Base-by-base conservation (phyloP, 2,888 invertebrate species). In the Epinotia bilunana region DNA sequence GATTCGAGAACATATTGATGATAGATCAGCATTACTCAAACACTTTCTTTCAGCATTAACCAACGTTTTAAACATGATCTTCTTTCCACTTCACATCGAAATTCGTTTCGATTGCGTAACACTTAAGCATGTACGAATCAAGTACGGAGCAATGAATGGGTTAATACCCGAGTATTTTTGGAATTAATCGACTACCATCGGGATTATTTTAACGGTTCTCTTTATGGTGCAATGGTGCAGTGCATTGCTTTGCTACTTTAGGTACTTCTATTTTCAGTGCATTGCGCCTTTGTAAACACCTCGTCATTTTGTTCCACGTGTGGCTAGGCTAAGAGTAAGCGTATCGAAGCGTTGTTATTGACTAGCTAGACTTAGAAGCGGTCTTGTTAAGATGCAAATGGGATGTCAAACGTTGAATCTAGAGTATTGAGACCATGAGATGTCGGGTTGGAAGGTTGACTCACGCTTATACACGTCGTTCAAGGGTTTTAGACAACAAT, bases 231-330 rank as follows among this genome's bases (percentile, higher is more conserved):
- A 71, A 67, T 73, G 61, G 62, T 57, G 43, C 46, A 43, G 65
- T 65, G 49, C 43, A 57, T 46, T 12, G 18, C 18, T 57, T 64
- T 74, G 60, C 72, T 68, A 72, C 39, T 39, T 74, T 64, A 53
- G 69, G 39, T 39, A 39, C 67, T 68, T 71, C 73, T 77, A 77
- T 77, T 76, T 76, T 77, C 57, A 57, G 72, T 58, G 23, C 46
- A 16, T 71, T 71, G 53, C 53, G n/a, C 55, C 33, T 70, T 58
- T 62, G 73, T 78, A 79, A 78, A 80, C 78, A 78, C 43, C 64
- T 71, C 75, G 23, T 78, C 71, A 74, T 77, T 39, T 39, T 68
- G 74, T 69, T 76, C 71, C 77, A 78, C 80, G 73, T 77, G 77
- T 55, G 74, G 61, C 70, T 73, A 77, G 39, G 39, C 9, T 39